These are phyloP conservation scores for Papio anubis DNA, from an alignment of 2,113 vertebrate species.

Conservation along the genomic window DNA sequence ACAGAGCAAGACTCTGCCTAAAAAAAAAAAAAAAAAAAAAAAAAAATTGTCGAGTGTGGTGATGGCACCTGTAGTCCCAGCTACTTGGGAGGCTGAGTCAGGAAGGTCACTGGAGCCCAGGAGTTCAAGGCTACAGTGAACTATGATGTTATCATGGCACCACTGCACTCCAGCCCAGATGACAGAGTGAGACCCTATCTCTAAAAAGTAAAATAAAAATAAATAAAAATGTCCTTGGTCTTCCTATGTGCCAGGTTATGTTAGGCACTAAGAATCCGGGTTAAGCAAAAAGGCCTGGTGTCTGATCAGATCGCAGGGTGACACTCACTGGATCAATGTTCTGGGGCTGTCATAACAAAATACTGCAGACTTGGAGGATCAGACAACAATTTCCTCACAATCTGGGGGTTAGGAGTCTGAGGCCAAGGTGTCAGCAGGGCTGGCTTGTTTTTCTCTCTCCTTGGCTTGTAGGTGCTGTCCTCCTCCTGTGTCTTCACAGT, in stretches of 20 bases:
- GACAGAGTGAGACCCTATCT: too few species aligned
- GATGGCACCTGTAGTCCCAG: too few species aligned
- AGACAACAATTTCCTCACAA: background rate
- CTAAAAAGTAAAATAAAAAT: too few species aligned
- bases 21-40: background rate
- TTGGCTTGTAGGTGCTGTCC: background rate
- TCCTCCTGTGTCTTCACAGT: background rate
- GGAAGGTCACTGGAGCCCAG: too few species aligned
- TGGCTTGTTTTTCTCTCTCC: background rate
- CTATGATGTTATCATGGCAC: too few species aligned
- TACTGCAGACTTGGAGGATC: background rate
- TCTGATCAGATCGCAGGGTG: accelerated
- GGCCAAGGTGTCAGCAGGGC: background rate
- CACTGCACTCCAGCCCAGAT: too few species aligned
- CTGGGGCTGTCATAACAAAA: background rate
- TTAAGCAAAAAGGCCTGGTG: background rate
- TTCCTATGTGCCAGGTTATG: background rate
- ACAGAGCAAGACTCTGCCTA: background rate
- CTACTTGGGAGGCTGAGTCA: too few species aligned
- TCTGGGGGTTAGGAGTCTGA: background rate
- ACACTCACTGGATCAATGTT: accelerated
- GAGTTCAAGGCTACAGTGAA: too few species aligned
- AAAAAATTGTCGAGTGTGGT: background rate
- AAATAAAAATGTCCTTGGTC: background rate
- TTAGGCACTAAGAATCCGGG: background rate